Evolutionary conservation across 2,797 vertebrate species (phyloP).

Genomic region (Microchirus variegatus): DNA sequence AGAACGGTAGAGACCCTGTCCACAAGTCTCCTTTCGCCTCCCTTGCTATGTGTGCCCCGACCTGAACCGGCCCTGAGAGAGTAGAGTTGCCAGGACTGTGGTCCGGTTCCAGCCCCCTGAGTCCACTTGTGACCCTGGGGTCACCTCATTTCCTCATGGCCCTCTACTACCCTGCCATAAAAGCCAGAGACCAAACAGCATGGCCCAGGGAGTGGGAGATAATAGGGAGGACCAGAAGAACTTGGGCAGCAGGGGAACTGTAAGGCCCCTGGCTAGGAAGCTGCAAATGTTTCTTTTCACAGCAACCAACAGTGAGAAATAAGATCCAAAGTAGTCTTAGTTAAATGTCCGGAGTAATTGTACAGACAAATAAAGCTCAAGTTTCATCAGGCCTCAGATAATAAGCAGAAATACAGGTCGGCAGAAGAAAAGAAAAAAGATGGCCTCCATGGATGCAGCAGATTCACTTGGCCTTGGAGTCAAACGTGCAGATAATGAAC

Average conservation of each 20-base stretch:
- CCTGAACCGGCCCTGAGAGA: constrained; percentile 55
- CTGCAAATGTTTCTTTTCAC: constrained; percentile 51
- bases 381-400: constrained; percentile 41
- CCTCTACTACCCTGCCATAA: constrained; percentile 85
- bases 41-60: constrained; percentile 48
- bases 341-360: constrained; percentile 11
- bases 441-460: constrained; percentile 34
- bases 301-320: constrained; percentile 43
- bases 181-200: constrained; percentile 74
- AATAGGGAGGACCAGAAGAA: constrained; percentile 72
- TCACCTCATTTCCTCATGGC: constrained; percentile 88
- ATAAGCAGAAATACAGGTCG: constrained; percentile 20
- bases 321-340: constrained; percentile 24
- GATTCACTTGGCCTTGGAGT: constrained; percentile 61
- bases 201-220: constrained; percentile 72
- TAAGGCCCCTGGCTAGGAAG: constrained; percentile 57
- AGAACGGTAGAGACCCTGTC: constrained; percentile 65
- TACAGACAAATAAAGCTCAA: constrained; percentile 28
- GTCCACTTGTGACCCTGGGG: constrained; percentile 80
- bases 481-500: constrained; percentile 60
- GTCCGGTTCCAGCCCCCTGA: constrained; percentile 76
- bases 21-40: constrained; percentile 33
- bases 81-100: constrained; percentile 53
- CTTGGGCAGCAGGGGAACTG: constrained; percentile 58
- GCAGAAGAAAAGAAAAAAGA: constrained; percentile 34